Evolutionary conservation across 2,888 invertebrate species (phyloP), one percentile per base, ranked within the genome.

Genomic region (Eremobia ochroleuca): DNA sequence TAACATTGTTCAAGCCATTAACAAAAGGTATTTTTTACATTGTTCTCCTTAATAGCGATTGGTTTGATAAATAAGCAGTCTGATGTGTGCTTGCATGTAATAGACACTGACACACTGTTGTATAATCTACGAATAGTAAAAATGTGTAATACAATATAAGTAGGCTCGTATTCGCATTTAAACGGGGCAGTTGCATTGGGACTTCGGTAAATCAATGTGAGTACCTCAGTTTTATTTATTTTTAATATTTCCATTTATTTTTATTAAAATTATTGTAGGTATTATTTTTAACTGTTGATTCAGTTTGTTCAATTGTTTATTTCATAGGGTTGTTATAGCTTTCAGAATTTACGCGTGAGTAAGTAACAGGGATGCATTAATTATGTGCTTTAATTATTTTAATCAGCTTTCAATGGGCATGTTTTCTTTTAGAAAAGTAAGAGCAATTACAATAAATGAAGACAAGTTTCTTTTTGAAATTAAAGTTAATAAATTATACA

Each of bases 1-100:
- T 64, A 21, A 55, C 37, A 68, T 68, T 75, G 85, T 69, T 72
- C 9, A 34, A 74, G 21, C 13, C 25, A 73, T 59, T 65, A 69
- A 72, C 31, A 28, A 65, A 72, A 52, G 55, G 61, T 65, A 68
- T 83, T 68, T 72, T 74, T 65, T 68, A 68, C 59, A 68, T 61
- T 73, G 65, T 82, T 79, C 40, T 82, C 85, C 80, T 52, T 79
- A 71, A 64, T 59, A 34, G 67, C 70, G 58, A 64, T 69, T 34
- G 58, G 34, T 66, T 62, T 46, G 79, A 46, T 83, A 79, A 64
- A 37, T 82, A 43, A 31, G 9, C 37, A 79, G 55, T 31, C 21
- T 21, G 61, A 43, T 52, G 37, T 15, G 18, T 71, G 52, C n/a
- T 15, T 52, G 43, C 66, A 28, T 31, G 25, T 46, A 49, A 78